Evolutionary conservation across 2,113 vertebrate species (phyloP).

Genomic region (Pseudopodoces humilis): DNA sequence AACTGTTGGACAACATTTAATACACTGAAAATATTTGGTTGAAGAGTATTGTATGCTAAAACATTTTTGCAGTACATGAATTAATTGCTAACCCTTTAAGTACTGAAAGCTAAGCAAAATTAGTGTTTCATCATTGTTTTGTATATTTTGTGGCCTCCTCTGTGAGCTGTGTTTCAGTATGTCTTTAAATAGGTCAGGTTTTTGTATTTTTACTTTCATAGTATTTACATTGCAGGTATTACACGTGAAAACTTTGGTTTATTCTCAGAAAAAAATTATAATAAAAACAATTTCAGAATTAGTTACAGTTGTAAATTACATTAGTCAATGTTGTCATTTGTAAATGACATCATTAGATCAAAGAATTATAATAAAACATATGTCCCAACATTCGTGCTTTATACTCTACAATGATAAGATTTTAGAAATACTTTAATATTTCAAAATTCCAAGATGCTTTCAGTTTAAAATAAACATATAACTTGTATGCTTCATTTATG

Average conservation of each 20-base stretch:
- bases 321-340: background rate
- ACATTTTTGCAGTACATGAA: background rate
- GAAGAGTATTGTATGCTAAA: background rate
- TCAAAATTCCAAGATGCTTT: background rate
- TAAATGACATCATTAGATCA: background rate
- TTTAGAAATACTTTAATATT: background rate
- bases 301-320: background rate
- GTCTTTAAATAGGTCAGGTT: background rate
- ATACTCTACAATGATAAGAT: background rate
- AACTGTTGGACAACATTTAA: background rate
- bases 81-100: background rate
- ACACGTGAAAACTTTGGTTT: background rate
- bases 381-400: background rate
- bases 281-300: background rate
- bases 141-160: background rate
- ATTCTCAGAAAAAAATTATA: background rate
- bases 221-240: background rate
- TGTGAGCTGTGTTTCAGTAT: background rate
- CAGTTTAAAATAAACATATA: background rate
- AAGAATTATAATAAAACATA: background rate
- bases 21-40: background rate
- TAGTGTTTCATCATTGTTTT: background rate
- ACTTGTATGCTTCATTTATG: background rate
- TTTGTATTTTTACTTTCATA: background rate
- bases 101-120: background rate